These are phyloP conservation scores for Tachuris rubrigastra DNA, from an alignment of 2,113 vertebrate genomes.

Conservation along the genomic window DNA sequence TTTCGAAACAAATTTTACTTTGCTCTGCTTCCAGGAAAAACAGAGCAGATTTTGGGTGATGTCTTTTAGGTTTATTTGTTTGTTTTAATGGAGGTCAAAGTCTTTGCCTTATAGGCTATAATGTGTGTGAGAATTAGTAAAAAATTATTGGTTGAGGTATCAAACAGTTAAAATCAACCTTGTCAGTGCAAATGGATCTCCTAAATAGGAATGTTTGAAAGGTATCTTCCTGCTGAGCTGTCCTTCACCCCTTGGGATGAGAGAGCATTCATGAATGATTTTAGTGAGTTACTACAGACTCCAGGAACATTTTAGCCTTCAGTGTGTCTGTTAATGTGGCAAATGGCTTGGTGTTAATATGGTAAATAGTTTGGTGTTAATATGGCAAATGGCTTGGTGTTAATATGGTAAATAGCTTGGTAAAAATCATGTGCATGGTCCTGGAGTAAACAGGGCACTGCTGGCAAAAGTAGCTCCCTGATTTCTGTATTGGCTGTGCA, in stretches of 20 bases:
- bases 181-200: neutral
- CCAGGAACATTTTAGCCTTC: neutral
- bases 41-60: neutral
- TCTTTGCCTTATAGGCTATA: neutral
- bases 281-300: neutral
- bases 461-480: neutral
- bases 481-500: neutral
- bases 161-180: neutral
- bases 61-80: neutral
- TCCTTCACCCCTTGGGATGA: neutral
- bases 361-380: neutral
- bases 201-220: neutral
- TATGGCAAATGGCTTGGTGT: fast-evolving
- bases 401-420: neutral
- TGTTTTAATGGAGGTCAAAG: neutral
- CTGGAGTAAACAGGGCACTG: neutral
- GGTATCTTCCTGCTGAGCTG: neutral
- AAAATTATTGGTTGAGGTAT: neutral
- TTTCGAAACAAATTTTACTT: constrained; percentile 17
- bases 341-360: neutral
- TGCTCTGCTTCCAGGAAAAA: neutral
- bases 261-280: neutral
- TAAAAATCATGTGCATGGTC: neutral
- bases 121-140: neutral
- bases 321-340: neutral